A percentile compares a stretch with the other conserved stretches of the same genome.
These are phyloP conservation scores for Antrozous pallidus DNA, from an alignment of 2,797 vertebrate genomes.

Conservation along the genomic window DNA sequence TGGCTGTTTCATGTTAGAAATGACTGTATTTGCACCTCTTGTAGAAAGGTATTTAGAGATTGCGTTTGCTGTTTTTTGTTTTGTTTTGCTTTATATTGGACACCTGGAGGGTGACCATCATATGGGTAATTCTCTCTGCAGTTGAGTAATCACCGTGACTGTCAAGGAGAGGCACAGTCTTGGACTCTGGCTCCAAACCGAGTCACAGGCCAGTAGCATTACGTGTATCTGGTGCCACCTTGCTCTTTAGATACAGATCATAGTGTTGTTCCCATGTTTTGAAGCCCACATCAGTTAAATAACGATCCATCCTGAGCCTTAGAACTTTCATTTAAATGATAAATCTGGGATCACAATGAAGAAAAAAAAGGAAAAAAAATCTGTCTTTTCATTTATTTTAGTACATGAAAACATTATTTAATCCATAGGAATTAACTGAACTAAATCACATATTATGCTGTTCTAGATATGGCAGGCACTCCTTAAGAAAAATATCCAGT, in stretches of 20 bases:
- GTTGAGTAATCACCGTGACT: slow-evolving; percentile 36
- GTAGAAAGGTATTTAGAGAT: slow-evolving; percentile 56
- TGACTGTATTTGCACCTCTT: slow-evolving; percentile 74
- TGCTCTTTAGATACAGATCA: slow-evolving; percentile 63
- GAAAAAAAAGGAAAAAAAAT: slow-evolving; percentile 63
- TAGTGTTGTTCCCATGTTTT: slow-evolving; percentile 64
- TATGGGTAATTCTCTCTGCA: slow-evolving; percentile 55
- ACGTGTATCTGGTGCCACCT: slow-evolving; percentile 67
- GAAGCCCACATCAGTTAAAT: slow-evolving; percentile 71
- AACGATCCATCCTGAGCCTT: slow-evolving; percentile 71
- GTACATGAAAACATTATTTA: slow-evolving; percentile 85
- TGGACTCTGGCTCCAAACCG: slow-evolving; percentile 73
- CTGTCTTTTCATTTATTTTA: slow-evolving; percentile 82
- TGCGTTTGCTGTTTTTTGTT: slow-evolving; percentile 53
- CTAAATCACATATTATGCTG: slow-evolving; percentile 87
- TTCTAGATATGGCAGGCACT: slow-evolving; percentile 86
- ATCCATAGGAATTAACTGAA: slow-evolving; percentile 89
- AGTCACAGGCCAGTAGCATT: slow-evolving; percentile 64
- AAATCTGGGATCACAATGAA: slow-evolving; percentile 78
- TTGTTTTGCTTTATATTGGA: slow-evolving; percentile 40
- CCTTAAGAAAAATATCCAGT: slow-evolving; percentile 87
- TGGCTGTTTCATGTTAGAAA: slow-evolving; percentile 76
- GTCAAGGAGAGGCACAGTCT: slow-evolving; percentile 71
- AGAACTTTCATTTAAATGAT: slow-evolving; percentile 79
- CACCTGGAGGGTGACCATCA: slow-evolving; percentile 31